Evolutionary conservation across 2,797 vertebrate species (phyloP).

Genomic region (Gobionotothen gibberifrons): DNA sequence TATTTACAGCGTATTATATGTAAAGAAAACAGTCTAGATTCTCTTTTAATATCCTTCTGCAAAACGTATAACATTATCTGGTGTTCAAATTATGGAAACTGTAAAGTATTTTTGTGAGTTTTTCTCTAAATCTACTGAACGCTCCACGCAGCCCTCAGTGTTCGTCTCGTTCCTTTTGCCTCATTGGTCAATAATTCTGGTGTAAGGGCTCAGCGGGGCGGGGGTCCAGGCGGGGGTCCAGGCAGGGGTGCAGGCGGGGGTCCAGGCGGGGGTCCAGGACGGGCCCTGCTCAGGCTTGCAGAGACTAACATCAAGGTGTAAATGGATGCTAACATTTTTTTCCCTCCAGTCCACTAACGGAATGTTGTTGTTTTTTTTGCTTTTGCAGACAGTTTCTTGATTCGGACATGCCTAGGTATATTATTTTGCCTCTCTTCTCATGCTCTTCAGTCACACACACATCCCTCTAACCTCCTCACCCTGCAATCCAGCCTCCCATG

Average conservation of each 20-base stretch:
- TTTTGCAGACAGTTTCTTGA: conserved; percentile 99
- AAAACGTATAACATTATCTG: background rate
- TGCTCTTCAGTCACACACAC: conserved; percentile 54
- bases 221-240: conserved; percentile 38
- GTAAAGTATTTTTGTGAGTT: background rate
- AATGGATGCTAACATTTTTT: conserved; percentile 76
- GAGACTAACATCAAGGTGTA: conserved; percentile 62
- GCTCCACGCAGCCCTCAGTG: conserved; percentile 18
- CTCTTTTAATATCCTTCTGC: background rate
- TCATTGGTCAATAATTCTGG: background rate
- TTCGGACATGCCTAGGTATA: conserved; percentile 99
- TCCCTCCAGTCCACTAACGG: conserved; percentile 89
- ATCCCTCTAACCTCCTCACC: conserved; percentile 46
- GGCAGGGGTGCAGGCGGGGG: conserved; percentile 35
- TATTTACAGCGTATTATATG: conserved; percentile 6
- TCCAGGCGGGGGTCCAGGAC: conserved; percentile 36
- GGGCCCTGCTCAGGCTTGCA: conserved; percentile 56
- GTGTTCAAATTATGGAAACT: conserved; percentile 1
- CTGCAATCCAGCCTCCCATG: conserved; percentile 32
- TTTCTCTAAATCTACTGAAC: conserved; percentile 30
- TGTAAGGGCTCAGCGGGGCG: conserved; percentile 37
- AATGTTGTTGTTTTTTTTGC: conserved; percentile 91
- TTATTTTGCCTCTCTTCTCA: conserved; percentile 83
- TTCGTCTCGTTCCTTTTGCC: conserved; percentile 8
- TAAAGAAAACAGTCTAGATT: conserved; percentile 8